Percentiles rank a stretch among this genome's conserved stretches.
Evolutionary conservation across 2,113 vertebrate species (phyloP).

Genomic region (Gracilinanus agilis): DNA sequence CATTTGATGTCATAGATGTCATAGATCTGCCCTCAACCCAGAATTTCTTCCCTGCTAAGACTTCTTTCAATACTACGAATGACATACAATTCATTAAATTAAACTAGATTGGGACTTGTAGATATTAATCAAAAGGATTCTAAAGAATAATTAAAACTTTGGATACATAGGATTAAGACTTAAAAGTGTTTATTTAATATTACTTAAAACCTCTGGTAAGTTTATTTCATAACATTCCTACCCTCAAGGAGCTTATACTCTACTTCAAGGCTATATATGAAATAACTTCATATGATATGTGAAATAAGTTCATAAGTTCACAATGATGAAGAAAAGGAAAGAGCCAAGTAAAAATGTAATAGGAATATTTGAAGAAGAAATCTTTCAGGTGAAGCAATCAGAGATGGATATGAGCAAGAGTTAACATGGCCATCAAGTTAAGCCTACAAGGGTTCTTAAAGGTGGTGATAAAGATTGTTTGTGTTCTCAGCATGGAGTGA

Average conservation of each 20-base stretch:
- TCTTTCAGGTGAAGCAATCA: neutral
- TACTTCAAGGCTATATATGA: neutral
- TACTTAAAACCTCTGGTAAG: neutral
- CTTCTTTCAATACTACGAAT: neutral
- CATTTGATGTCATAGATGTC: neutral
- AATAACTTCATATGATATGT: neutral
- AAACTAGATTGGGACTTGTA: neutral
- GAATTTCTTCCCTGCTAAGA: neutral
- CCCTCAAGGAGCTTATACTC: neutral
- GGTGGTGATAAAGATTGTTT: neutral
- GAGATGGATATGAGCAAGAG: neutral
- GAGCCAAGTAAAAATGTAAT: neutral
- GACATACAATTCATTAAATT: neutral
- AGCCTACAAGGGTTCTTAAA: neutral
- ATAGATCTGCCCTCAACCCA: neutral
- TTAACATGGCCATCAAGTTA: neutral
- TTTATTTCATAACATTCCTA: neutral
- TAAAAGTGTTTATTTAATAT: neutral
- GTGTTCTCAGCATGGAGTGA: neutral
- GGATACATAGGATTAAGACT: neutral
- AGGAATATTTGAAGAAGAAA: neutral
- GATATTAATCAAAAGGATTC: neutral
- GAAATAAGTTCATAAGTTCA: neutral
- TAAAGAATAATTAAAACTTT: neutral
- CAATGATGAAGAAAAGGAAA: neutral